A percentile compares a stretch with the other conserved stretches of the same genome.
These are phyloP conservation scores for Balaeniceps rex DNA, from an alignment of 2,113 vertebrate species.

Conservation along the genomic window DNA sequence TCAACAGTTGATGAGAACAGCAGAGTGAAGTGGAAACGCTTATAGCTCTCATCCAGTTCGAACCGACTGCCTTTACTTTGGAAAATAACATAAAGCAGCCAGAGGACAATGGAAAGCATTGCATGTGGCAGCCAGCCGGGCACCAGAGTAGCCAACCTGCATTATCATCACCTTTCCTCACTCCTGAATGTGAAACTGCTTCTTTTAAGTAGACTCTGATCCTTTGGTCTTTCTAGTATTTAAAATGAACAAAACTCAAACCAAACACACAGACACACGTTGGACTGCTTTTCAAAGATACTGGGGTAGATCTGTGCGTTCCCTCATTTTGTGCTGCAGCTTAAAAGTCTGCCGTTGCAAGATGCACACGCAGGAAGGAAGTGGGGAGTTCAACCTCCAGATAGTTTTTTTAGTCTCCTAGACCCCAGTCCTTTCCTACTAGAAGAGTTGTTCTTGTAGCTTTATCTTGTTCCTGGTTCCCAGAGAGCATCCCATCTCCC, in stretches of 20 bases:
- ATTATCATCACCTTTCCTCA: not conserved
- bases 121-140: not conserved
- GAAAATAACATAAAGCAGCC: not conserved
- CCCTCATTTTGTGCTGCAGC: not conserved
- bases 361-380: not conserved
- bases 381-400: not conserved
- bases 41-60: not conserved
- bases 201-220: not conserved
- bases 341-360: not conserved
- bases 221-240: not conserved
- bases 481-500: not conserved
- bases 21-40: not conserved
- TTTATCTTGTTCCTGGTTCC: not conserved
- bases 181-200: not conserved
- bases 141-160: not conserved
- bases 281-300: not conserved
- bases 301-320: accelerated
- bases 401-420: not conserved
- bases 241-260: not conserved
- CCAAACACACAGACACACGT: not conserved
- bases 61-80: not conserved
- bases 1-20: not conserved
- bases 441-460: not conserved
- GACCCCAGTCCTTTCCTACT: not conserved
- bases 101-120: not conserved